phyloP scores from a whole-genome alignment of 2,888 invertebrate species.

The Drosophila nr. perissopoda region DNA sequence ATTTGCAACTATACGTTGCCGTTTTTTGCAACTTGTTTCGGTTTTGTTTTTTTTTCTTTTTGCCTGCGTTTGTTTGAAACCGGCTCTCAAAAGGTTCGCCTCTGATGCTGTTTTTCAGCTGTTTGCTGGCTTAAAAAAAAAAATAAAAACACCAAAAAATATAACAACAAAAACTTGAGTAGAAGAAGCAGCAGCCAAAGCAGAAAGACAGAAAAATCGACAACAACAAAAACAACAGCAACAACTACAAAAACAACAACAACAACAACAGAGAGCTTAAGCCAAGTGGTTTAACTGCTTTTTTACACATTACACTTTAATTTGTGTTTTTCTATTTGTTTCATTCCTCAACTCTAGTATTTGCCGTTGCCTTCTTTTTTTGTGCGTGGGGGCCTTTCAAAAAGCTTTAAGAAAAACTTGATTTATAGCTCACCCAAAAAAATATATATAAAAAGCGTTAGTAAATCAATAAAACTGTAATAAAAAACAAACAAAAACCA shows the following conservation, averaged over 20 bases:
- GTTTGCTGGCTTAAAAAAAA: constrained; percentile 52
- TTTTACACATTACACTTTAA: constrained; percentile 72
- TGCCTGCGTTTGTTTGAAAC: constrained; percentile 60
- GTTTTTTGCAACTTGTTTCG: constrained; percentile 55
- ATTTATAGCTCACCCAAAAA: constrained; percentile 62
- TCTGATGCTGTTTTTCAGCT: constrained; percentile 72
- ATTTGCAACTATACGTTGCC: constrained; percentile 55
- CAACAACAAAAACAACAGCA: constrained; percentile 20
- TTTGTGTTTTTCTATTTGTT: constrained; percentile 72
- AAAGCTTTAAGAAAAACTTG: constrained; percentile 69
- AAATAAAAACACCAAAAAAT: constrained; percentile 11
- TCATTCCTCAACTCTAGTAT: constrained; percentile 61
- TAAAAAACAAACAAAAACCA: constrained; percentile 10
- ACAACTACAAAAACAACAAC: constrained; percentile 13
- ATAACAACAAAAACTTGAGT: constrained; percentile 9
- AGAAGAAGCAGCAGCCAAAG: constrained; percentile 24
- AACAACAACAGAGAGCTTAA: constrained; percentile 30
- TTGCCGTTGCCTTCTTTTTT: constrained; percentile 41
- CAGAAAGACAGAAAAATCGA: constrained; percentile 7
- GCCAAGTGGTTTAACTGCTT: constrained; percentile 72
- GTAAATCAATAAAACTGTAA: constrained; percentile 60
- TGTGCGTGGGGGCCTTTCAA: constrained; percentile 74
- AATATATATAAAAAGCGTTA: constrained; percentile 26
- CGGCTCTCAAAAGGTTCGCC: constrained; percentile 72
- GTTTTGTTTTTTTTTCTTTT: constrained; percentile 21